These are phyloP conservation scores for Rhinophrynus dorsalis DNA, from an alignment of 2,797 vertebrate species.

Conservation along the genomic window DNA sequence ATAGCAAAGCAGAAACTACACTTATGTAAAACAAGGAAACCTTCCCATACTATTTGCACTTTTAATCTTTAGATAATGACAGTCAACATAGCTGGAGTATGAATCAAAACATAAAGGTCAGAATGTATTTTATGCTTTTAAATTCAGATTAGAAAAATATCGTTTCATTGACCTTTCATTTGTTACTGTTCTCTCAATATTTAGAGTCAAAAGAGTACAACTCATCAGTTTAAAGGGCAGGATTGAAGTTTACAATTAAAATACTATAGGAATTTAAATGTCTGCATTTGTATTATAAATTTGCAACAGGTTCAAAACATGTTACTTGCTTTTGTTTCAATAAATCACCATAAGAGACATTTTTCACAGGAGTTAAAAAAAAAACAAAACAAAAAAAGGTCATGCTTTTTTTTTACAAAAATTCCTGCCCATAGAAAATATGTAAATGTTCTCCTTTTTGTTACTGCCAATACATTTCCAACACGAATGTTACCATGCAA, in stretches of 20 bases:
- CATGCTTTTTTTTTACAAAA: too few species aligned
- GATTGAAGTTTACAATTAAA: conserved; percentile 32
- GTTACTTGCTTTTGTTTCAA: too few species aligned
- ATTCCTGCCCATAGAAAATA: too few species aligned
- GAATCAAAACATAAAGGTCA: conserved; percentile 34
- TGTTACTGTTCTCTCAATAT: conserved; percentile 29
- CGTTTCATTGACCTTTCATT: conserved; percentile 46
- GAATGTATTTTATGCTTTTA: conserved; percentile 11
- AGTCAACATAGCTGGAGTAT: background rate
- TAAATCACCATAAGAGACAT: too few species aligned
- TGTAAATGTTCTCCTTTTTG: too few species aligned
- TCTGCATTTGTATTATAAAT: conserved; percentile 12
- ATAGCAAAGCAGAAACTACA: background rate
- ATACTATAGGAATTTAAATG: conserved; percentile 28
- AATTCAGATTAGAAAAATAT: conserved; percentile 36
- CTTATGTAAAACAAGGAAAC: background rate
- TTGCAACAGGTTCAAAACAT: too few species aligned
- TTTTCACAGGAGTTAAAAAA: too few species aligned
- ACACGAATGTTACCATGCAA: too few species aligned
- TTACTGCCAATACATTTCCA: too few species aligned
- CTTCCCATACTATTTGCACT: conserved; percentile 19
- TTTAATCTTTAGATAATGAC: too few species aligned
- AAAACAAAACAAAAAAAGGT: too few species aligned
- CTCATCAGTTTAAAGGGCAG: conserved; percentile 35
- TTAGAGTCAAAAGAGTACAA: conserved; percentile 29